Base-by-base conservation (phyloP, 2,797 vertebrate species). In the Myotis findleyi region DNA sequence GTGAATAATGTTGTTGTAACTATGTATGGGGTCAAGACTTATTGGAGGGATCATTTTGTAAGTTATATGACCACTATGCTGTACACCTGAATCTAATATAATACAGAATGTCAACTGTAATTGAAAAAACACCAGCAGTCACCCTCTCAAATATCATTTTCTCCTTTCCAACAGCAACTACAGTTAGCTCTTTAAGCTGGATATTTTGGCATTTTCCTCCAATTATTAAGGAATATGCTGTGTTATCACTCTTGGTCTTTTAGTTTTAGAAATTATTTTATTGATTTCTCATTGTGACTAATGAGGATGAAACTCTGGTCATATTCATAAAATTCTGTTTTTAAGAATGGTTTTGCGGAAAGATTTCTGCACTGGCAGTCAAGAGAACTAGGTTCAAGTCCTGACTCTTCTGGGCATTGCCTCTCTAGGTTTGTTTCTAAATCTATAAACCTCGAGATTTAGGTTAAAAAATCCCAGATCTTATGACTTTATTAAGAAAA, bases 281-380 rank as follows among this genome's bases (percentile, higher is more conserved):
- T 38, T 93, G 38, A 49, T 41, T 87, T 96, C 49, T 57, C 33
- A 66, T n/a, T 92, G 38, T 77, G 59, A 92, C 66, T 76, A 85
- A 84, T 53, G 20, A 89, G 13, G 41, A 79, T 77, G 16, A 92
- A 84, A 90, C 30, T 72, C 49, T 44, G 18, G 17, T 80, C 47
- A 53, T 76, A 94, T 68, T 94, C 41, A 93, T 72, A 87, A 93
- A 80, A 89, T 73, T 87, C 62, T 69, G 8, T 57, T 30, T 79
- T 59, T 59, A 59, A 80, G 12, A 25, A 36, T 30, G 33, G 23
- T 83, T 95, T 92, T 17, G 10, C 57, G 36, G 13, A 93, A 80
- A 51, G 6, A 72, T 18, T 69, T 71, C 51, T 87, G 5, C 25
- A 87, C 30, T 55, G 10, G 44, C 55, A 66, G 12, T 80, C 86